Conservation (phyloP, 2,113 vertebrate species). For the Halcyon senegalensis region DNA sequence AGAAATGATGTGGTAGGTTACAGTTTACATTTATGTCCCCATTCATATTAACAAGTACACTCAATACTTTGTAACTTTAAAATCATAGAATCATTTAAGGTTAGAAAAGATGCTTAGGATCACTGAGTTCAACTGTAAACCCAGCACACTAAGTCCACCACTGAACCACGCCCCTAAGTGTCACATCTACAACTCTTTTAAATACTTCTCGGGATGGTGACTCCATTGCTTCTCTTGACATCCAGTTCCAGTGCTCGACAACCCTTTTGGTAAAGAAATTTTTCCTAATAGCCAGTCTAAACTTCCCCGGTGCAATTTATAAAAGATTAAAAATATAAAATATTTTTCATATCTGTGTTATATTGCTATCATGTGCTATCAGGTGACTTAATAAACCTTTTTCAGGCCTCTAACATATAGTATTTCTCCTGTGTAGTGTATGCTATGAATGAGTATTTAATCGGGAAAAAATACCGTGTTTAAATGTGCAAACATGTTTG, state of each 20-base stretch:
- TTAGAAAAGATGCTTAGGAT: background rate
- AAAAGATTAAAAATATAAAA: background rate
- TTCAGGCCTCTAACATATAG: background rate
- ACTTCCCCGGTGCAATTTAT: background rate
- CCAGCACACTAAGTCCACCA: background rate
- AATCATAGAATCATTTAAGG: background rate
- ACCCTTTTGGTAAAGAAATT: background rate
- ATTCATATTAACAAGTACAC: background rate
- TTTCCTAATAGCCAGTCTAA: background rate
- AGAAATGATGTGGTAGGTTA: background rate
- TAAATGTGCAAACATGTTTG: background rate
- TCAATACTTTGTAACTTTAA: background rate
- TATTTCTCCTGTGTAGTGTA: background rate
- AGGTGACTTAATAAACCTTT: background rate
- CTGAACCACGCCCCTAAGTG: background rate
- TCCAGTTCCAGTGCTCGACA: background rate
- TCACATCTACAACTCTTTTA: background rate
- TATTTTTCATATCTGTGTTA: background rate
- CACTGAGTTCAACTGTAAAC: background rate
- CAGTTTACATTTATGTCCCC: background rate
- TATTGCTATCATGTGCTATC: background rate
- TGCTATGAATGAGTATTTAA: background rate
- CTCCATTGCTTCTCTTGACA: background rate
- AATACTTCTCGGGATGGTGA: background rate
- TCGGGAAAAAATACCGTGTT: background rate